A percentile compares a stretch with the other conserved stretches of the same genome.
These are phyloP conservation scores for Leptestheria dahalacensis DNA, from an alignment of 1,140 invertebrate species.

Conservation along the genomic window DNA sequence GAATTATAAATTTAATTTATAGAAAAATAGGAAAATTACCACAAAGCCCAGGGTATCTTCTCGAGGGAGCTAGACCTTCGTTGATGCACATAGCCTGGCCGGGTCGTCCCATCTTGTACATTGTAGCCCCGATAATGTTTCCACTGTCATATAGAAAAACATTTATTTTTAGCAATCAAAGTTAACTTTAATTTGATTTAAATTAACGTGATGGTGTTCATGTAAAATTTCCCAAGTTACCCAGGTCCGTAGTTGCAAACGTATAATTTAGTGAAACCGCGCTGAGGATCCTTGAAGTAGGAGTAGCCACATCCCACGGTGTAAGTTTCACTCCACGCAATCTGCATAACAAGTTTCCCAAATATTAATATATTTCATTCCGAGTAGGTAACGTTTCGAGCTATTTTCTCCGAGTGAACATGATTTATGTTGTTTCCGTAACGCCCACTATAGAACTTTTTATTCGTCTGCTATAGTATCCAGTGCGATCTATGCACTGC, in stretches of 20 bases:
- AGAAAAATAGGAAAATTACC: conserved; percentile 32
- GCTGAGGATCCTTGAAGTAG: conserved; percentile 49
- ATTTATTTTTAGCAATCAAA: background rate
- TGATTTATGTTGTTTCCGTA: too few species aligned
- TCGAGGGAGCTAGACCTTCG: conserved; percentile 49
- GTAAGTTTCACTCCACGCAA: conserved; percentile 63
- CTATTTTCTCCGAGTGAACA: too few species aligned
- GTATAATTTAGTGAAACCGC: conserved; percentile 62
- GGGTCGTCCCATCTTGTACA: conserved; percentile 48
- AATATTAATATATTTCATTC: too few species aligned
- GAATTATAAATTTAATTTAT: background rate
- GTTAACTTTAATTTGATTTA: background rate
- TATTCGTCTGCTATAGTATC: too few species aligned
- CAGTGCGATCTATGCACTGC: too few species aligned
- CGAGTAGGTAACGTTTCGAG: too few species aligned
- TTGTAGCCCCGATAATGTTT: conserved; percentile 54
- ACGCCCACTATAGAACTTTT: too few species aligned
- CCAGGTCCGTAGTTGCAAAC: conserved; percentile 74
- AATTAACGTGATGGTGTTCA: background rate
- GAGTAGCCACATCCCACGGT: conserved; percentile 64
- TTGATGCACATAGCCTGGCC: conserved; percentile 44
- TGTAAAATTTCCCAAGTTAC: conserved; percentile 28
- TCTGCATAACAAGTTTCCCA: too few species aligned
- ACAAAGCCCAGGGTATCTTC: conserved; percentile 56
- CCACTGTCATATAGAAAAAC: conserved; percentile 35